Base-by-base conservation (phyloP, 64 coral and sea anemone species). In the Dendrophyllia cribrosa region DNA sequence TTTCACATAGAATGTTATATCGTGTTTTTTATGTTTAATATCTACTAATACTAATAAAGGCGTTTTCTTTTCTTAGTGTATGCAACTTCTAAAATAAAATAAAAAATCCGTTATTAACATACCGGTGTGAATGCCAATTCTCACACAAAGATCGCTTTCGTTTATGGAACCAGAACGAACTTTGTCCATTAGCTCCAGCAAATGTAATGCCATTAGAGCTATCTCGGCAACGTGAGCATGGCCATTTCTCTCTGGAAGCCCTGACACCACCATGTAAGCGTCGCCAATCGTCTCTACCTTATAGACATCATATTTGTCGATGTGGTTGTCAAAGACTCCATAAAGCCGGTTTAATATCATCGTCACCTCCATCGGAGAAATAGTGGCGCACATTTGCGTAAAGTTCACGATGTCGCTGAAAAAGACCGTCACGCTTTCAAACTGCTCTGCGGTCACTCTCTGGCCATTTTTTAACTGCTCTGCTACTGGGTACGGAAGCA, bases 341-440 rank as follows among this genome's bases (percentile, higher is more conserved):
- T 6, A 46, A 51, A 25, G 53, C 53, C 53, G 3, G 73, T 87
- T 92, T 70, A 92, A 84, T 78, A 92, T 92, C 11, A 50, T 24
- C 15, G 90, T 92, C 17, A 92, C 90, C 21, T 83, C 78, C 49
- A 92, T 92, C 9, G 90, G 90, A 22, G 90, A 76, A 43, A 92
- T 84, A 13, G 17, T 73, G 2, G 92, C 58, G 73, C 92, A 94
- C 13, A 94, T 94, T 43, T 83, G 88, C 52, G 92, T 94, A 47
- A 94, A 94, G 43, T 83, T 84, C 0, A 94, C 92, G 51, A 94
- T 94, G 59, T 94, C 92, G 48, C 74, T 83, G 69, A 94, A 94
- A n/a, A 71, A 94, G 16, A 94, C 92, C 6, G 92, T 94, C 15
- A 94, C 92, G 62, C 77, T 94, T 17, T 94, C 92, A 65, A 94